These are phyloP conservation scores for Protobothrops mucrosquamatus DNA, from an alignment of 2,113 vertebrate species.

Conservation along the genomic window DNA sequence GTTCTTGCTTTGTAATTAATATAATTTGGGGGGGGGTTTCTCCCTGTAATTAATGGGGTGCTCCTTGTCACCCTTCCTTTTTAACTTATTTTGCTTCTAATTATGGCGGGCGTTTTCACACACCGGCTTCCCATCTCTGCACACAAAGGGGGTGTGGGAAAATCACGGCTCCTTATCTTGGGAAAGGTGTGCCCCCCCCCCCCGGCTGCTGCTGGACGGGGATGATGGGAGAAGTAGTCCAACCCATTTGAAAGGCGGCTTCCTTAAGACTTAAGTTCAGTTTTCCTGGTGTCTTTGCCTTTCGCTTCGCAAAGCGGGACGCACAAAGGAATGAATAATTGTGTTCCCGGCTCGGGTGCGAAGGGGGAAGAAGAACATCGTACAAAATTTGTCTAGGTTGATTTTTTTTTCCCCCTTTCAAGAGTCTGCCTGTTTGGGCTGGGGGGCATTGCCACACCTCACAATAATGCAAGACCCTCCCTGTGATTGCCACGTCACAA, in stretches of 20 bases:
- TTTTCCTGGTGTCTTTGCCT: background rate
- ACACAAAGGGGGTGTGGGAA: background rate
- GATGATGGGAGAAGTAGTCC: background rate
- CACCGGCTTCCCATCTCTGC: background rate
- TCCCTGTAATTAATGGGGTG: background rate
- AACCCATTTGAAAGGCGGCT: background rate
- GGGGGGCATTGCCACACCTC: background rate
- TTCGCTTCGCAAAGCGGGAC: too few relatives aligned
- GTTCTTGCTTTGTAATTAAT: background rate
- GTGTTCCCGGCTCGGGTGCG: fast-evolving
- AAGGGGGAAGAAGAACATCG: background rate
- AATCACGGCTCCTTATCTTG: too few relatives aligned
- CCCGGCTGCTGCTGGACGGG: background rate
- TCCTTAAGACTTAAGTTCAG: background rate
- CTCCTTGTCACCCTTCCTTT: background rate
- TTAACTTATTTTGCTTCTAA: background rate
- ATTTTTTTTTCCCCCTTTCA: background rate
- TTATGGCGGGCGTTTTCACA: background rate
- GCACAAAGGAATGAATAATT: background rate
- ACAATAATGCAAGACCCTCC: fast-evolving
- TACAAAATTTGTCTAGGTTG: background rate
- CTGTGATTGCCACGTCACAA: background rate
- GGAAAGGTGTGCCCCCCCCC: background rate
- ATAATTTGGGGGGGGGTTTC: background rate
- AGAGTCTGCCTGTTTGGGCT: background rate